Evolutionary conservation across 2,113 vertebrate genomes (phyloP).

Genomic region (Athene cunicularia): DNA sequence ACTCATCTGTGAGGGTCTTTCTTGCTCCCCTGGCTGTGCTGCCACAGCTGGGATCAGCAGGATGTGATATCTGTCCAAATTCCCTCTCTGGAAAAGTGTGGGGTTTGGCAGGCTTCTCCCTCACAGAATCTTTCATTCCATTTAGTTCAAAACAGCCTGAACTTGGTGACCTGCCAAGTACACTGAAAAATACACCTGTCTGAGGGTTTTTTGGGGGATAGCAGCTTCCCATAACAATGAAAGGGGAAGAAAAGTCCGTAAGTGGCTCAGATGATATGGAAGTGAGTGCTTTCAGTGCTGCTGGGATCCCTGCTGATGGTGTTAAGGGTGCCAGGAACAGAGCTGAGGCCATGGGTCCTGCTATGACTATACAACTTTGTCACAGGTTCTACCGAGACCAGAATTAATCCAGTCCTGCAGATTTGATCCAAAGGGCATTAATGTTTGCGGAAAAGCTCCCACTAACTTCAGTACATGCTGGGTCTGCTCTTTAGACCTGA

Average conservation of each 20-base stretch:
- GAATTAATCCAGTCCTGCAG: neutral
- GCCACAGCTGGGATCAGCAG: constrained; percentile 56
- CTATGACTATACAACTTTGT: neutral
- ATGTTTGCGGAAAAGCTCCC: neutral
- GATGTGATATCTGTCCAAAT: constrained; percentile 45
- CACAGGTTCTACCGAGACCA: neutral
- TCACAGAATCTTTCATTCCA: neutral
- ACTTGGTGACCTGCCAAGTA: neutral
- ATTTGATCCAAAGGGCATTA: neutral
- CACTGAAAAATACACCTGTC: constrained; percentile 36
- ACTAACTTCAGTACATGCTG: neutral
- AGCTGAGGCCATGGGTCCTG: neutral
- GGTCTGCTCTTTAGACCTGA: constrained; percentile 3
- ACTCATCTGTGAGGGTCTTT: neutral
- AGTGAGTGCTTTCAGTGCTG: neutral
- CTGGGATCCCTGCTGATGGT: neutral
- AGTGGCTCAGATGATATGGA: neutral
- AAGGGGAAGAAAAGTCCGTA: neutral
- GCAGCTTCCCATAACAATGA: neutral
- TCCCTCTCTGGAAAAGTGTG: neutral
- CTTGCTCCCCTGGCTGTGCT: neutral
- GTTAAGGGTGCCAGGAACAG: neutral
- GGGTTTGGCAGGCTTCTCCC: constrained; percentile 34
- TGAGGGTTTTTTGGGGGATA: neutral
- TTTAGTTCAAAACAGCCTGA: constrained; percentile 19